A percentile compares a stretch with the other conserved stretches of the same genome.
These are phyloP conservation scores for Ptychochromis oligacanthus DNA, from an alignment of 2,113 vertebrate genomes.

Conservation along the genomic window DNA sequence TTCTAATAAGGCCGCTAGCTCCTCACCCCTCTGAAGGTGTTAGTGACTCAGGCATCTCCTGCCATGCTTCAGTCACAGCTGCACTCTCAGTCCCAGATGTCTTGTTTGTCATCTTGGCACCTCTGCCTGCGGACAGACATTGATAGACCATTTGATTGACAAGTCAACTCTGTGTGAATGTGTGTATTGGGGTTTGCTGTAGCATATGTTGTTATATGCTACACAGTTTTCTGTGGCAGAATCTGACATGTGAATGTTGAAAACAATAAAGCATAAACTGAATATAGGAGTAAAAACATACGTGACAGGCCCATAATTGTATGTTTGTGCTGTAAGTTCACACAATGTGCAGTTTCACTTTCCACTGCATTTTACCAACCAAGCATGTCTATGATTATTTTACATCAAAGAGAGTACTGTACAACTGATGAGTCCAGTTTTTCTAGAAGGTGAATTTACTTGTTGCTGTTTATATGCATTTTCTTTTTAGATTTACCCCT, in stretches of 20 bases:
- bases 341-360: neutral
- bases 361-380: neutral
- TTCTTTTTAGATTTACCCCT: neutral
- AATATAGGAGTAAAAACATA: neutral
- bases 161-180: conserved; percentile 46
- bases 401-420: neutral
- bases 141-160: conserved; percentile 79
- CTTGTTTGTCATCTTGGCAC: conserved; percentile 75
- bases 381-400: neutral
- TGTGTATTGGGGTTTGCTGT: conserved; percentile 34
- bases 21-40: conserved; percentile 65
- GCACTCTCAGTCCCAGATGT: conserved; percentile 69
- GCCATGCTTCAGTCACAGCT: conserved; percentile 65
- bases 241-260: neutral
- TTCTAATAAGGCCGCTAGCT: conserved; percentile 64
- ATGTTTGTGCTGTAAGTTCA: neutral
- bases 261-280: neutral
- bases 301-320: neutral
- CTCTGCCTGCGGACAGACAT: conserved; percentile 69
- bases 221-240: neutral
- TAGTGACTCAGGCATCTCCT: conserved; percentile 62
- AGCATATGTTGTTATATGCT: conserved; percentile 41
- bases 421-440: neutral
- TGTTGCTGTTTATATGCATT: neutral
- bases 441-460: neutral